Conservation (phyloP, 1,140 invertebrate species). For the Drosophila neocordata region DNA sequence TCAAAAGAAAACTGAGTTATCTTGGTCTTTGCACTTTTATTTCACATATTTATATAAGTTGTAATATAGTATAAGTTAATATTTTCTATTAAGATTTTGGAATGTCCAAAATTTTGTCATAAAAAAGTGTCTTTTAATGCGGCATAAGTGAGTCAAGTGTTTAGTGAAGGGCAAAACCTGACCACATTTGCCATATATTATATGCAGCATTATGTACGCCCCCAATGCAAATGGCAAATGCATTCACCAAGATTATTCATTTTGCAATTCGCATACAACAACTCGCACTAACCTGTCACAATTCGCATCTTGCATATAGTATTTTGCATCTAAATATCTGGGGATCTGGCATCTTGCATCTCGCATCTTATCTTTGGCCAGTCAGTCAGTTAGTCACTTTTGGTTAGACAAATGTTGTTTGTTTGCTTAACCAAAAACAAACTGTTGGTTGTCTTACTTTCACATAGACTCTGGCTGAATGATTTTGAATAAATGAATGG, state of each 20-base stretch:
- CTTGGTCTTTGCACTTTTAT: no score
- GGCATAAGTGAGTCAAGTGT: background rate
- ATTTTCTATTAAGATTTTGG: no score
- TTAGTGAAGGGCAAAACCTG: constrained; percentile 39
- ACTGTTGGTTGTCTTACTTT: constrained; percentile 47
- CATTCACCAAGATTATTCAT: constrained; percentile 15
- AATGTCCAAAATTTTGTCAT: no score
- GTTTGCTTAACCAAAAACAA: constrained; percentile 23
- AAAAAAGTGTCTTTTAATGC: background rate
- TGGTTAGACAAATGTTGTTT: constrained; percentile 46
- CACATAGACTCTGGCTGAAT: constrained; percentile 41
- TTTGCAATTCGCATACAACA: constrained; percentile 7
- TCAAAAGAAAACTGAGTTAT: no score
- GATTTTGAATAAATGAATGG: constrained; percentile 45
- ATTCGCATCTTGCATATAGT: constrained; percentile 10
- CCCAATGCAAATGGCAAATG: constrained; percentile 17
- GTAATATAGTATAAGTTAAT: no score
- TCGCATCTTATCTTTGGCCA: constrained; percentile 1
- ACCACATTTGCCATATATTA: constrained; percentile 29
- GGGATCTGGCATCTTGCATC: background rate
- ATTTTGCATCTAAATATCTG: no score
- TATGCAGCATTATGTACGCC: constrained; percentile 30
- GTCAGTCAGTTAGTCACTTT: constrained; percentile 7
- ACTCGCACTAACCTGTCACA: constrained; percentile 14
- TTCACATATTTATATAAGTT: no score